Evolutionary conservation across 1,140 invertebrate species (phyloP), one percentile per base, ranked within the genome.

Genomic region (Vollenhovia emeryi): DNA sequence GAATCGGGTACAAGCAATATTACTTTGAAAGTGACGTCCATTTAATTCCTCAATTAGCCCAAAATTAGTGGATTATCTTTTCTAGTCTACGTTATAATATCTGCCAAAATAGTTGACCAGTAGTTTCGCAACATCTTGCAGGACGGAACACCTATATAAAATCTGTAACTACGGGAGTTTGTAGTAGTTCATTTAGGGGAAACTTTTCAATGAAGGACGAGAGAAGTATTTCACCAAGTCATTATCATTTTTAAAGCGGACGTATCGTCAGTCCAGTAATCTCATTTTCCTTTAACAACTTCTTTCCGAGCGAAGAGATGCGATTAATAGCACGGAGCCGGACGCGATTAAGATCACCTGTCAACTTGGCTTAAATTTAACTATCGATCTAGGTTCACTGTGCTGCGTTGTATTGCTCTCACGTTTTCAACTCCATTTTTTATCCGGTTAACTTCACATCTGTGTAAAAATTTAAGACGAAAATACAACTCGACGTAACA

Each of bases 311-410:
- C 30, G 52, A 43, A 59, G n/a, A 73, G 66, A 88, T 78, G 60
- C 86, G 80, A 88, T 88, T 85, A 87, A 87, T 84, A 85, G 86
- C 13, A 52, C 21, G n/a, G 6, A n/a, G 66, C 48, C 52, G 27
- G 66, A 71, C 50, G 24, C 86, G 50, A 88, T 85, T 74, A 87
- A 85, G 80, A 87, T 84, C 78, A 50, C 78, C 68, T 60, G 78
- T 59, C 85, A 62, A 43, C 57, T 48, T 48, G 75, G 50, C 71
- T 87, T 88, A 50, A 85, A 88, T 87, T 85, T 88, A 78, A 78
- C 87, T 78, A 88, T 87, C 87, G 86, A 88, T 78, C 86, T 36
- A 0, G 13, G 64, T 69, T 84, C 76, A 86, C 60, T 33, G 62
- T n/a, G 45, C 66, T 21, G 24, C 45, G 78, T 43, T 87, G 52